Percentiles rank a stretch among this genome's conserved stretches.
These are phyloP conservation scores for Columba livia DNA, from an alignment of 2,113 vertebrate species.

Conservation along the genomic window DNA sequence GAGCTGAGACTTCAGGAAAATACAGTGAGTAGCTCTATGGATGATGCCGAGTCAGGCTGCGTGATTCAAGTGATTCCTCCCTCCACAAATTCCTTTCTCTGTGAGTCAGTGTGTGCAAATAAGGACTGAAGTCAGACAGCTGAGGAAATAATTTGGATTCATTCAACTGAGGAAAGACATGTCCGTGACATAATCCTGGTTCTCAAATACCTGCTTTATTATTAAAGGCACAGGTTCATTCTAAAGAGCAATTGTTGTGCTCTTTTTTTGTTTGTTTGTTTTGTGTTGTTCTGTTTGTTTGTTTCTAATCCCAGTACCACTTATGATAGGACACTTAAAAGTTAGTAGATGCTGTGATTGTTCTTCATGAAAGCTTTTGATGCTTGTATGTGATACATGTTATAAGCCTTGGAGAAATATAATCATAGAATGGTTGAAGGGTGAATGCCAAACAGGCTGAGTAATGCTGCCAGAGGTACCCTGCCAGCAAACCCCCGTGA, in stretches of 20 bases:
- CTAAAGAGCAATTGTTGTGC: not conserved
- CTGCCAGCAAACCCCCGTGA: not conserved
- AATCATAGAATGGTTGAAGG: not conserved
- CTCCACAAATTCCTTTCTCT: not conserved
- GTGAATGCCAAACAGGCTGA: not conserved
- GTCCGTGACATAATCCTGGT: slow-evolving; percentile 5
- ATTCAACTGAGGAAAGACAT: not conserved
- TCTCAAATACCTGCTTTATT: not conserved
- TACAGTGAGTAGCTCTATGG: not conserved
- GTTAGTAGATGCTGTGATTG: not conserved
- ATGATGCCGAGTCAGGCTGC: not conserved
- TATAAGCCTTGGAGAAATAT: not conserved
- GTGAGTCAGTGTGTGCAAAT: slow-evolving; percentile 48
- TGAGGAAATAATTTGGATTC: slow-evolving; percentile 22
- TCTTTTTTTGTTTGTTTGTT: not conserved
- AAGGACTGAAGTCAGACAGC: slow-evolving; percentile 21
- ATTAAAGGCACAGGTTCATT: not conserved
- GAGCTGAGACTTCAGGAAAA: slow-evolving; percentile 4
- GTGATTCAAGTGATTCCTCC: slow-evolving; percentile 22
- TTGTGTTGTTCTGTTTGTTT: too few species aligned
- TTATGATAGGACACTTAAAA: not conserved
- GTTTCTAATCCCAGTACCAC: not conserved
- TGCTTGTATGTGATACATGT: not conserved
- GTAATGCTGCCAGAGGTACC: not conserved
- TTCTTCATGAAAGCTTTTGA: not conserved